phyloP scores from a whole-genome alignment of 2,888 invertebrate species.

The Brachypalpus laphriformis region DNA sequence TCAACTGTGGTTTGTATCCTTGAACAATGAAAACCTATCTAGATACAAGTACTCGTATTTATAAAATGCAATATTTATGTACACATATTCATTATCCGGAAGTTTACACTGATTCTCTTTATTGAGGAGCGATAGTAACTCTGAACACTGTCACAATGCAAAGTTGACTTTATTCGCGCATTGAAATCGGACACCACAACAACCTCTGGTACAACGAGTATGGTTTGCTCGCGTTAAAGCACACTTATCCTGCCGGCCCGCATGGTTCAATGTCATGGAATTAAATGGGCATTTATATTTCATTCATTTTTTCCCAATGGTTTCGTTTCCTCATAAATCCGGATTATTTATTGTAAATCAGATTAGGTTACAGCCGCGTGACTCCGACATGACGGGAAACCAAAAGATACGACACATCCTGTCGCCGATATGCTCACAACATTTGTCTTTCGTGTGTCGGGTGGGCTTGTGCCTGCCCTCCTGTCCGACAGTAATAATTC shows the following conservation, averaged over 20 bases:
- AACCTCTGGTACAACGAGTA: neutral
- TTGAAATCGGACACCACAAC: conserved; percentile 20
- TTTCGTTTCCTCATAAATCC: conserved; percentile 66
- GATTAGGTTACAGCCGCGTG: conserved; percentile 79
- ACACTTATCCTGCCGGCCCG: conserved; percentile 24
- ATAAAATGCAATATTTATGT: neutral
- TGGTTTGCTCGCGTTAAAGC: neutral
- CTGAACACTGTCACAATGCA: neutral
- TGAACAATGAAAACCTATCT: no score
- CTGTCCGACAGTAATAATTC: conserved; percentile 52
- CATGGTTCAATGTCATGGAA: conserved; percentile 56
- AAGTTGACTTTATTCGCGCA: neutral
- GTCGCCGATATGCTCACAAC: conserved; percentile 63
- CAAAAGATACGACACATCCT: conserved; percentile 73
- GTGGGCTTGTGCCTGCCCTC: conserved; percentile 9
- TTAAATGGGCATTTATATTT: conserved; percentile 40
- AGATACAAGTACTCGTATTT: no score
- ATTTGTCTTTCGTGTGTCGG: conserved; percentile 54
- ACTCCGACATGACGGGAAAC: conserved; percentile 68
- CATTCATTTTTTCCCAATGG: conserved; percentile 46
- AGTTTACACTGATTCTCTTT: neutral
- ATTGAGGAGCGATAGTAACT: conserved; percentile 2
- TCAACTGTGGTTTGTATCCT: no score
- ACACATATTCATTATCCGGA: neutral
- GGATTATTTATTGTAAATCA: conserved; percentile 80